Evolutionary conservation across 1,140 invertebrate genomes (phyloP).

Genomic region (Papilio polyxenes): DNA sequence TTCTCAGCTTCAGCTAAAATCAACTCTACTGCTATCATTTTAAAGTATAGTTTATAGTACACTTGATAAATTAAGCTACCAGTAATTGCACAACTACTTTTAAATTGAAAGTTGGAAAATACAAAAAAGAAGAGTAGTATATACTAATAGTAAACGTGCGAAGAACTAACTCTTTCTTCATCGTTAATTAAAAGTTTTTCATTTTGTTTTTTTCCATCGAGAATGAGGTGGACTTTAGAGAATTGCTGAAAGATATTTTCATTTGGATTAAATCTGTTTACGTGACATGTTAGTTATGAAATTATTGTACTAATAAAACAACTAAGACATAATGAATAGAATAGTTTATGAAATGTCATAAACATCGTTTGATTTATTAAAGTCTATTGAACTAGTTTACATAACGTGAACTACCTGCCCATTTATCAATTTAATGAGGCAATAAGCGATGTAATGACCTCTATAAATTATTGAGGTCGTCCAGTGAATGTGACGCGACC

Average conservation of each 20-base stretch:
- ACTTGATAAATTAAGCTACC: conserved; percentile 7
- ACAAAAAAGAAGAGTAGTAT: background rate
- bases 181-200: no score
- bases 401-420: background rate
- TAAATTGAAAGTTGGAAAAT: conserved; percentile 2
- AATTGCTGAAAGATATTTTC: no score
- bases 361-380: background rate
- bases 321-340: background rate
- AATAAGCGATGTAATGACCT: conserved; percentile 7
- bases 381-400: background rate
- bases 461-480: conserved; percentile 9
- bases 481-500: conserved; percentile 7
- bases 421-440: background rate
- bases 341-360: background rate
- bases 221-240: no score
- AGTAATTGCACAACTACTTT: background rate
- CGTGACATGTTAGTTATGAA: no score
- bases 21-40: background rate
- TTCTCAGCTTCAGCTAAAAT: background rate
- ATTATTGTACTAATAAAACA: no score
- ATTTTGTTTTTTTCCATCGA: no score
- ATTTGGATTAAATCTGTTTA: no score
- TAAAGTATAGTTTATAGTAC: background rate
- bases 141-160: background rate
- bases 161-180: background rate